Evolutionary conservation across 2,113 vertebrate genomes (phyloP).

Genomic region (Asarcornis scutulata): DNA sequence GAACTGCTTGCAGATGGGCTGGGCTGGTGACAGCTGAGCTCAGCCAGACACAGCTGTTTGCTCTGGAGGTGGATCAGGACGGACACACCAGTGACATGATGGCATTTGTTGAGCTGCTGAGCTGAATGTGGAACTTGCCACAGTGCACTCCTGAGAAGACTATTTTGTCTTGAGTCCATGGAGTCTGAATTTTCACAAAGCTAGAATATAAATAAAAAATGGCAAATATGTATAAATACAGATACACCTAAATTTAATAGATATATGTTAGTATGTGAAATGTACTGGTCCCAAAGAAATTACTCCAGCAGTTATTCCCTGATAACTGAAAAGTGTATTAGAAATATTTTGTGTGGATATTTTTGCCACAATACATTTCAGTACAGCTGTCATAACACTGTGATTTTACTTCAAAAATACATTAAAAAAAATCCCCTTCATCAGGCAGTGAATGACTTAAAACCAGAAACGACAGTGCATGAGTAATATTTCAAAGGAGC

Average conservation of each 20-base stretch:
- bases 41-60: background rate
- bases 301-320: background rate
- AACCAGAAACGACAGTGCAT: constrained; percentile 7
- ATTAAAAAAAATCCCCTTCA: background rate
- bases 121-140: background rate
- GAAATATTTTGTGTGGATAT: constrained; percentile 55
- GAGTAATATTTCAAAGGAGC: constrained; percentile 36
- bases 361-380: constrained; percentile 69
- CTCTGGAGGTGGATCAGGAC: accelerated
- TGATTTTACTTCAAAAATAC: constrained; percentile 55
- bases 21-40: background rate
- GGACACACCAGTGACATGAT: background rate
- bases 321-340: constrained; percentile 59
- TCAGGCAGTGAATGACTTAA: constrained; percentile 47
- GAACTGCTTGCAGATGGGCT: accelerated
- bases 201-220: background rate
- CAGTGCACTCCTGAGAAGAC: background rate
- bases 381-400: constrained; percentile 70
- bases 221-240: background rate
- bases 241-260: background rate
- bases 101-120: background rate
- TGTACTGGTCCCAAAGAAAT: background rate
- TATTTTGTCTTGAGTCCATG: background rate
- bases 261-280: background rate
- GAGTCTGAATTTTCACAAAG: background rate